Percentiles rank a stretch among this genome's conserved stretches.
Evolutionary conservation across 2,113 vertebrate species (phyloP).

Genomic region (Sminthopsis crassicaudata): DNA sequence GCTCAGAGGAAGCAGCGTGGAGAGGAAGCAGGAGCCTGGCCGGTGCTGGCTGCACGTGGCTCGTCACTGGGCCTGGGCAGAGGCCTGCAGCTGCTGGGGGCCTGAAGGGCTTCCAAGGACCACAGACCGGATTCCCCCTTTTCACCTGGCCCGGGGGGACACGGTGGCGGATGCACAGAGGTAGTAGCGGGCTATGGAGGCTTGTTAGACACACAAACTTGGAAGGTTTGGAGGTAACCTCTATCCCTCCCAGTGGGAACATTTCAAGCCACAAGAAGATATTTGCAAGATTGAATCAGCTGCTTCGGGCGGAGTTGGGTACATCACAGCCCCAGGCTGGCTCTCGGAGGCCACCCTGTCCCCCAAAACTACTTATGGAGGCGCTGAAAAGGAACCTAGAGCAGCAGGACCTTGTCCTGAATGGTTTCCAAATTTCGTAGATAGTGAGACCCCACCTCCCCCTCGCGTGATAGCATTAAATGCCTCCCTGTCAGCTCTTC

Average conservation of each 20-base stretch:
- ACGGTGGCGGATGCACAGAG: constrained; percentile 5
- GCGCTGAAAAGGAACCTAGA: neutral
- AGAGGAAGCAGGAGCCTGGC: constrained; percentile 87
- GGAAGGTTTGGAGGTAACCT: neutral
- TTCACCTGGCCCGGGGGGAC: neutral
- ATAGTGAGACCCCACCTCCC: rapidly evolving
- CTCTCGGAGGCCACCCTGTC: neutral
- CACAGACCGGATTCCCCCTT: constrained; percentile 12
- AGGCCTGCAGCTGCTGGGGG: constrained; percentile 78
- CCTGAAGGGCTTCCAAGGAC: constrained; percentile 45
- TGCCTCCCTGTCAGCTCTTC: neutral
- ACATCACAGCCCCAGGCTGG: neutral
- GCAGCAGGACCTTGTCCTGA: neutral
- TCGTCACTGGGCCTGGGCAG: constrained; percentile 82
- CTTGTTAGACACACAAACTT: neutral
- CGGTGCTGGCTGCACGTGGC: constrained; percentile 81
- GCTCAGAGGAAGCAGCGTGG: constrained; percentile 90
- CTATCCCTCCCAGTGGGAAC: neutral
- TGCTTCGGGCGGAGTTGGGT: neutral
- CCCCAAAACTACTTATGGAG: neutral
- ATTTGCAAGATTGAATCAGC: neutral
- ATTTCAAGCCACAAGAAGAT: neutral
- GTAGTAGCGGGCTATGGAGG: neutral
- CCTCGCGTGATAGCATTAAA: neutral
- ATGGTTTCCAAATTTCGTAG: neutral